Base-by-base conservation (phyloP, 2,888 invertebrate genomes). In the Cylloceria caligata region DNA sequence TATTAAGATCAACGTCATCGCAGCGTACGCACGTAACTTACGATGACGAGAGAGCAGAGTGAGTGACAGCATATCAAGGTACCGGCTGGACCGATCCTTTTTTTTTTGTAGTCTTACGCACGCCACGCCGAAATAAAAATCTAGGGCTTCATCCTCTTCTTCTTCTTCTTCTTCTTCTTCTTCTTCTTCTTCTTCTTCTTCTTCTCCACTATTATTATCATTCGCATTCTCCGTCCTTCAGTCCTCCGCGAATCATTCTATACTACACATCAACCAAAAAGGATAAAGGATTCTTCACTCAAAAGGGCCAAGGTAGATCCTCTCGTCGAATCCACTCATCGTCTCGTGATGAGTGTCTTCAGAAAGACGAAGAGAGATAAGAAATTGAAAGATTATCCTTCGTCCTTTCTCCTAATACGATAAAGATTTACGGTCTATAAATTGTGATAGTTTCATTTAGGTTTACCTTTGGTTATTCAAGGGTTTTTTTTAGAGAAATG, bases 41-140 rank as follows among this genome's bases (percentile, higher is more conserved):
- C 36, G 64, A 49, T 62, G 52, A 62, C 52, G 68, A 74, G 65
- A 34, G 27, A 68, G 36, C 52, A 55, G 65, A 47, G 42, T 30
- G 42, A 65, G 71, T 6, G 21, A 65, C 49, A 62, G 72, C 81
- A 68, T 64, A 36, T 74, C 30, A 65, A 47, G 24, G 24, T 13
- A 16, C 16, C 62, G 13, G 21, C 36, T 42, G 36, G 27, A 36
- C 62, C 65, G 4, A 45, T 57, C 13, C 24, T 74, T 39, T 65
- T 65, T n/a, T n/a, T 64, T 42, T 21, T 21, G 30, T 11, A 7
- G 30, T n/a, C 52, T 49, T 30, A 16, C 30, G 13, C 60, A 16
- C 52, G 42, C 34, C n/a, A 7, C 52, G 0, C 5, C 9, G 13
- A 52, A 24, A 52, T 5, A 36, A 49, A 62, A 62, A 64, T 49